These are phyloP conservation scores for Coptodon bakossiorum DNA, from an alignment of 2,113 vertebrate species.

Conservation along the genomic window DNA sequence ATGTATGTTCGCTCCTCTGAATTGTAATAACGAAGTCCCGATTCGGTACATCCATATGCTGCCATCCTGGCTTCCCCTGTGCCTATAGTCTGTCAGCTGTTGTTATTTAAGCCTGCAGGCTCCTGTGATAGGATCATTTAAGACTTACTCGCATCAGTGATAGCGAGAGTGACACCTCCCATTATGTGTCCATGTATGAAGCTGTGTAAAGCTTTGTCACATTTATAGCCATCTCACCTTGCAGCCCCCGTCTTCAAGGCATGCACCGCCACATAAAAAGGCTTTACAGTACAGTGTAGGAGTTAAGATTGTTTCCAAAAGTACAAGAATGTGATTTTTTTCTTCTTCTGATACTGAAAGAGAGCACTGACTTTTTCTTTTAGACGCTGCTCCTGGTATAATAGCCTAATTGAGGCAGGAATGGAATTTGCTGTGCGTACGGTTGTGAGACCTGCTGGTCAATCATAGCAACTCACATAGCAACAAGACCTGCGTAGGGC, in stretches of 20 bases:
- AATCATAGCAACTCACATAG: slow-evolving; percentile 60
- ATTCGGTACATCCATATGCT: background rate
- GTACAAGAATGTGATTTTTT: slow-evolving; percentile 6
- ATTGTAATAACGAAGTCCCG: background rate
- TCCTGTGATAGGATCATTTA: slow-evolving; percentile 23
- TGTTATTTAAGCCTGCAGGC: slow-evolving; percentile 15
- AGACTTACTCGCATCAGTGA: slow-evolving; percentile 16
- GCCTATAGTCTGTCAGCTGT: slow-evolving; percentile 4
- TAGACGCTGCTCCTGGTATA: background rate
- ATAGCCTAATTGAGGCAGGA: slow-evolving; percentile 7
- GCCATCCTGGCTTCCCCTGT: background rate
- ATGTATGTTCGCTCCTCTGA: slow-evolving; percentile 1
- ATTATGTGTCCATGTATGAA: slow-evolving; percentile 18
- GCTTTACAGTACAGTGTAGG: background rate
- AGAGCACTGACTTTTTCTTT: background rate
- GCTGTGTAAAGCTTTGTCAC: background rate
- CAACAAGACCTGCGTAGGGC: slow-evolving; percentile 53
- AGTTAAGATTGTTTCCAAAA: slow-evolving; percentile 7
- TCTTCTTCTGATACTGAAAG: background rate
- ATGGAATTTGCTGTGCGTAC: background rate
- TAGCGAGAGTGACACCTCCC: slow-evolving; percentile 15
- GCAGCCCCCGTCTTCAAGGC: background rate
- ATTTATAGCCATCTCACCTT: slow-evolving; percentile 21
- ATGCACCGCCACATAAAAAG: background rate
- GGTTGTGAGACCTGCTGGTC: slow-evolving; percentile 30